Conservation (phyloP, 2,888 invertebrate genomes). For the Drosophila austrosaltans region DNA sequence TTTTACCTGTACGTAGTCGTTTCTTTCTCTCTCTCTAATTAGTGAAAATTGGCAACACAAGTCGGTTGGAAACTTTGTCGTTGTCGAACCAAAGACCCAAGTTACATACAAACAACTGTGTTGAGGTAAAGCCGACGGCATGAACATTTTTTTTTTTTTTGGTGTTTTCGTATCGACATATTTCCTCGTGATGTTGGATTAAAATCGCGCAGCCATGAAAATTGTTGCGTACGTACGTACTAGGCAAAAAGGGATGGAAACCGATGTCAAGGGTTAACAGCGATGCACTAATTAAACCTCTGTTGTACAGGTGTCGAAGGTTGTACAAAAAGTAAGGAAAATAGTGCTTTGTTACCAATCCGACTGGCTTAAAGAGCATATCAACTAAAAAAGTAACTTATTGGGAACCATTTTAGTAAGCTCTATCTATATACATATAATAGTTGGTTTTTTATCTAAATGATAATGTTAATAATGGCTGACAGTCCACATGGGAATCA, state of each 20-base stretch:
- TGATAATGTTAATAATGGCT: too few species aligned
- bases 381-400: too few species aligned
- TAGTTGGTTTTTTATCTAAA: too few species aligned
- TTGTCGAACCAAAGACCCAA: slow-evolving; percentile 40
- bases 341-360: too few species aligned
- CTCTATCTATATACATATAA: too few species aligned
- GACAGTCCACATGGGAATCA: too few species aligned
- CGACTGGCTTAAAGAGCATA: too few species aligned
- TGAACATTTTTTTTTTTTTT: not conserved
- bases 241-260: not conserved
- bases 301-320: not conserved
- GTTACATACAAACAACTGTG: slow-evolving; percentile 6
- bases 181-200: slow-evolving; percentile 73
- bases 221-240: slow-evolving; percentile 58
- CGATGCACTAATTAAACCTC: slow-evolving; percentile 1
- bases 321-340: not conserved
- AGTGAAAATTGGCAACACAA: slow-evolving; percentile 76
- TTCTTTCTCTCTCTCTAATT: slow-evolving; percentile 65
- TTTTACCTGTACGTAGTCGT: not conserved
- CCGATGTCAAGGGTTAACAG: not conserved
- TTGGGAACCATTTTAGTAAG: too few species aligned
- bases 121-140: slow-evolving; percentile 12
- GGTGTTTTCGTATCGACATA: slow-evolving; percentile 26
- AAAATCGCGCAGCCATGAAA: slow-evolving; percentile 74
- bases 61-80: slow-evolving; percentile 74